Evolutionary conservation across 2,888 invertebrate genomes (phyloP).

Genomic region (Onthophagus sagittarius): DNA sequence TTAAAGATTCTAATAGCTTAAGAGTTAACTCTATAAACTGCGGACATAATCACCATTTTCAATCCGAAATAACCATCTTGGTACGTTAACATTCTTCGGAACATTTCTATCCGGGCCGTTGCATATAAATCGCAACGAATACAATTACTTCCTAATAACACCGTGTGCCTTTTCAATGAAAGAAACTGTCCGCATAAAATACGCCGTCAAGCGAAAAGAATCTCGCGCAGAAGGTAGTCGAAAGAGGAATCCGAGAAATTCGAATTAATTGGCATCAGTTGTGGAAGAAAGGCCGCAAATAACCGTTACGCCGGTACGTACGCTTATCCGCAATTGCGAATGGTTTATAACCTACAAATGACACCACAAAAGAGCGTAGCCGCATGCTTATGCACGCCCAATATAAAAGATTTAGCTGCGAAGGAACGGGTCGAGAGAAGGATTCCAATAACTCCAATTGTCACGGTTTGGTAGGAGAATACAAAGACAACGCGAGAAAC

Average conservation of each 20-base stretch:
- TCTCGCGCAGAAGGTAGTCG: background rate
- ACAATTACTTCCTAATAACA: background rate
- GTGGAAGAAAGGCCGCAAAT: background rate
- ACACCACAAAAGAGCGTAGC: slow-evolving; percentile 12
- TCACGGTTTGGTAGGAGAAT: slow-evolving; percentile 2
- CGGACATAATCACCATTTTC: background rate
- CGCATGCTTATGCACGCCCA: slow-evolving; percentile 12
- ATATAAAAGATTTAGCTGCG: slow-evolving; percentile 13
- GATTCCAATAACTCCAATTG: slow-evolving; percentile 14
- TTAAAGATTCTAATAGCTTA: background rate
- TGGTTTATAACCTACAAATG: slow-evolving; percentile 12
- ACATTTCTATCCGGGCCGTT: background rate
- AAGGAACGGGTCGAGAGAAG: slow-evolving; percentile 9
- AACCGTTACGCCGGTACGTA: background rate
- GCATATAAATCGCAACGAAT: background rate
- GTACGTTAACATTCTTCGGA: background rate
- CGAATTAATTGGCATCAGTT: slow-evolving; percentile 11
- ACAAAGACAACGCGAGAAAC: slow-evolving; percentile 12
- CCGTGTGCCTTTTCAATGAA: background rate
- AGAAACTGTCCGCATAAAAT: background rate
- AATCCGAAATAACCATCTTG: background rate
- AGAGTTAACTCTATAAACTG: background rate
- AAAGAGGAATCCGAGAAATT: slow-evolving; percentile 5
- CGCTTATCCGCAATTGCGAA: slow-evolving; percentile 11
- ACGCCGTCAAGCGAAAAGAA: background rate